Percentiles rank a stretch among this genome's conserved stretches.
phyloP scores from a whole-genome alignment of 2,888 invertebrate species.

The Habroteleia sp. region DNA sequence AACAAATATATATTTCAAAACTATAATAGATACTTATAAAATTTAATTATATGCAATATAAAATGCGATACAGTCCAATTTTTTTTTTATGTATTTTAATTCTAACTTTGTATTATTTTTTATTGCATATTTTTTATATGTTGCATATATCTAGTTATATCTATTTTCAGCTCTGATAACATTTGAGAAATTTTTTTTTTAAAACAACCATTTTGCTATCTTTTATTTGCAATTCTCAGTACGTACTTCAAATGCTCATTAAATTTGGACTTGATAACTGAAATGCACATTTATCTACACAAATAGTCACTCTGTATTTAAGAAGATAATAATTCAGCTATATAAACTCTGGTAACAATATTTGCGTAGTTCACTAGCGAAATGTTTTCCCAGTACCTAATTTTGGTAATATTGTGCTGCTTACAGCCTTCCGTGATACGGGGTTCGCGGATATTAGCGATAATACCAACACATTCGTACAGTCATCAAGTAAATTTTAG shows the following conservation, averaged over 20 bases:
- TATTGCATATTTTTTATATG: no score
- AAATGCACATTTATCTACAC: conserved; percentile 1
- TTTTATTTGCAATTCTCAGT: no score
- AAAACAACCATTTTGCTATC: no score
- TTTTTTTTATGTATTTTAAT: no score
- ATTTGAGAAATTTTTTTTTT: no score
- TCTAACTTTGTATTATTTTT: no score
- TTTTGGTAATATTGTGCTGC: conserved; percentile 1
- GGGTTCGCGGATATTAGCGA: conserved; percentile 79
- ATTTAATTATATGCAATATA: no score
- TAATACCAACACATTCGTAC: conserved; percentile 80
- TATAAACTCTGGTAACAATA: conserved; percentile 5
- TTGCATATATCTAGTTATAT: no score
- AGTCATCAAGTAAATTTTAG: conserved; percentile 82
- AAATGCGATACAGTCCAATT: no score
- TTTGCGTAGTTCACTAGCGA: conserved; percentile 19
- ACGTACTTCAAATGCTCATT: not conserved
- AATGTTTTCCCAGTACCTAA: conserved; percentile 13
- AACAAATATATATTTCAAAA: no score
- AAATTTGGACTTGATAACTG: not conserved
- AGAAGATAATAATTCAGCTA: conserved; percentile 19
- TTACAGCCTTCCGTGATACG: not conserved
- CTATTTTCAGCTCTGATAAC: no score
- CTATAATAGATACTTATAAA: no score
- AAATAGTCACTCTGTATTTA: not conserved